These are phyloP conservation scores for Pleuronectes platessa DNA, from an alignment of 2,113 vertebrate genomes.

Conservation along the genomic window DNA sequence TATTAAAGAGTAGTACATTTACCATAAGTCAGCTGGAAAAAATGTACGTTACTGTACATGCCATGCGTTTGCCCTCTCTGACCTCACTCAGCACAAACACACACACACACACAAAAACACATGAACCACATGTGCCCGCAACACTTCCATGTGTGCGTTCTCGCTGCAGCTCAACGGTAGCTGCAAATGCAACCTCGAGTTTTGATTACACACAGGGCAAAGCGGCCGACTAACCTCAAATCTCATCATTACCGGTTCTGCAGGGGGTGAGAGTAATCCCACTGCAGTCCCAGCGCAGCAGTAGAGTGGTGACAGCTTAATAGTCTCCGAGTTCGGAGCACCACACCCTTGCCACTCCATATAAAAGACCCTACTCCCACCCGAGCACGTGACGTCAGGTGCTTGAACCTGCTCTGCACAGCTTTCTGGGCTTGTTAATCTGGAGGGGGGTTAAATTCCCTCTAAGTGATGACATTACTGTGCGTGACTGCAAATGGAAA, in stretches of 20 bases:
- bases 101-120: neutral
- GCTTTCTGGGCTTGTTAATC: slow-evolving; percentile 57
- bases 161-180: slow-evolving; percentile 50
- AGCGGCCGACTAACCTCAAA: slow-evolving; percentile 59
- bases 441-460: slow-evolving; percentile 50
- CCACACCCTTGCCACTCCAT: slow-evolving; percentile 74
- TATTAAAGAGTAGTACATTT: slow-evolving; percentile 48
- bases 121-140: slow-evolving; percentile 20
- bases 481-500: slow-evolving; percentile 72
- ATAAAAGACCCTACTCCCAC: slow-evolving; percentile 65
- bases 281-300: slow-evolving; percentile 64
- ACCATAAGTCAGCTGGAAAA: slow-evolving; percentile 21
- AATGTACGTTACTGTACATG: slow-evolving; percentile 6
- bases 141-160: slow-evolving; percentile 6
- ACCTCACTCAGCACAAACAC: slow-evolving; percentile 10
- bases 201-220: slow-evolving; percentile 50
- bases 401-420: slow-evolving; percentile 56
- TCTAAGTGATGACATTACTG: slow-evolving; percentile 59
- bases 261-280: slow-evolving; percentile 46
- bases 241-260: slow-evolving; percentile 62
- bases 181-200: slow-evolving; percentile 55
- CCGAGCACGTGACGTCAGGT: slow-evolving; percentile 71
- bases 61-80: slow-evolving; percentile 10
- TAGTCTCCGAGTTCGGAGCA: slow-evolving; percentile 63
- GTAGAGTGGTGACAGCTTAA: slow-evolving; percentile 80